Evolutionary conservation across 1,140 invertebrate species (phyloP), one percentile per base, ranked within the genome.

Genomic region (Pogonus chalceus): DNA sequence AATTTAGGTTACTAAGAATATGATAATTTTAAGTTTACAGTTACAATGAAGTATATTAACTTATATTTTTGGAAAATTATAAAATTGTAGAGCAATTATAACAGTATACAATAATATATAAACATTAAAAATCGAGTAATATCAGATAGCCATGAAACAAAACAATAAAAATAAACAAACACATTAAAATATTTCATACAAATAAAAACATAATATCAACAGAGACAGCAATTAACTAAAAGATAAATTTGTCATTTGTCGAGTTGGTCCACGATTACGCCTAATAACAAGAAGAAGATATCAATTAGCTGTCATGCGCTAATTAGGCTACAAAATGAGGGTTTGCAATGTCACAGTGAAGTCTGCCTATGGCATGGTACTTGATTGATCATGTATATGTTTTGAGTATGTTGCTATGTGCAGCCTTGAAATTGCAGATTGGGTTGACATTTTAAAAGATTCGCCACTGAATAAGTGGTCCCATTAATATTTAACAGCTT

Each of bases 241-340:
- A 43, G 37, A 43, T 43, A 43, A 43, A 43, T 43, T 43, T 43
- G 37, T 43, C 37, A 43, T 43, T 43, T 9, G 37, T 4, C 37
- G 37, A 10, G 37, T 43, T 7, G 37, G 37, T 43, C 18, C 18
- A 18, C 4, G 37, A 43, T 43, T 43, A 43, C 37, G 37, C 3
- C 18, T 43, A 43, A 43, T 43, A 43, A 43, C 37, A 43, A 12
- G 37, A 43, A 43, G 37, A 43, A 43, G 37, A 43, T 43, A 43
- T 43, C 37, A 43, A 43, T 43, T 43, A 43, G 18, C 37, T 43
- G 37, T 43, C 37, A 43, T 10, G 18, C 37, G 37, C 37, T 43
- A 43, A 43, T 43, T 43, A 43, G 37, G 37, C 18, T 10, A 43
- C 37, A 43, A 43, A 43, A 43, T 43, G 37, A 43, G 37, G 37